Conservation (phyloP, 2,888 invertebrate genomes). For the Dolichomitus sp. region DNA sequence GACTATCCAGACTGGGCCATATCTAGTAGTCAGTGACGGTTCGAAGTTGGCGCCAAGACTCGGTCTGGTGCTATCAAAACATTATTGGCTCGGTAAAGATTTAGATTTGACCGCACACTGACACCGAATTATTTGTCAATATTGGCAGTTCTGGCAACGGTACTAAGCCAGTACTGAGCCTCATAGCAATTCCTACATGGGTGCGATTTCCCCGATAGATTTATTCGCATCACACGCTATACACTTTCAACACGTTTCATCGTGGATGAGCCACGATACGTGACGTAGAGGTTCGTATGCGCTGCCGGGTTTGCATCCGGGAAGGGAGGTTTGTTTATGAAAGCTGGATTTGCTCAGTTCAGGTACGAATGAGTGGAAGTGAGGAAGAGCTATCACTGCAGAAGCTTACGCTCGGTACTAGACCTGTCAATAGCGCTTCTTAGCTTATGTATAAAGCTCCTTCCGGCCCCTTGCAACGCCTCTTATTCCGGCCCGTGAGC, state of each 20-base stretch:
- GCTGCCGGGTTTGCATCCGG: neutral
- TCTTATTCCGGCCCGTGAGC: constrained; percentile 44
- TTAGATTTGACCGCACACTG: too few species aligned
- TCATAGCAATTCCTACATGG: too few species aligned
- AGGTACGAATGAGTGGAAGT: constrained; percentile 9
- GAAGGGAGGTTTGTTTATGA: constrained; percentile 35
- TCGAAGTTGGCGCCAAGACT: too few species aligned
- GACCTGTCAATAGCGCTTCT: constrained; percentile 83
- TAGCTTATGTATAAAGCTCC: constrained; percentile 84
- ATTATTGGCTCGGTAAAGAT: too few species aligned
- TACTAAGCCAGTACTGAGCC: too few species aligned
- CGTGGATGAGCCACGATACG: constrained; percentile 16
- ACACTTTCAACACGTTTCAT: constrained; percentile 6
- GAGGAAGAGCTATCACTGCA: constrained; percentile 19
- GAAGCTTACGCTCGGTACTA: constrained; percentile 42
- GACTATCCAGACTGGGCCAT: too few species aligned
- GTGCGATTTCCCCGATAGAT: neutral
- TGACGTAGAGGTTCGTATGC: neutral
- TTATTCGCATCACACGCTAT: neutral
- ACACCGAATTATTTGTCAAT: too few species aligned
- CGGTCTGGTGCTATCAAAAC: too few species aligned
- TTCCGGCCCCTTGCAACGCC: constrained; percentile 67
- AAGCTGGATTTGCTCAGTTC: constrained; percentile 6
- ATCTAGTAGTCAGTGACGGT: too few species aligned
- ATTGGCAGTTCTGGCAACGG: too few species aligned